Conservation (phyloP, 1,140 invertebrate genomes). For the Holcopasites calliopsidis region DNA sequence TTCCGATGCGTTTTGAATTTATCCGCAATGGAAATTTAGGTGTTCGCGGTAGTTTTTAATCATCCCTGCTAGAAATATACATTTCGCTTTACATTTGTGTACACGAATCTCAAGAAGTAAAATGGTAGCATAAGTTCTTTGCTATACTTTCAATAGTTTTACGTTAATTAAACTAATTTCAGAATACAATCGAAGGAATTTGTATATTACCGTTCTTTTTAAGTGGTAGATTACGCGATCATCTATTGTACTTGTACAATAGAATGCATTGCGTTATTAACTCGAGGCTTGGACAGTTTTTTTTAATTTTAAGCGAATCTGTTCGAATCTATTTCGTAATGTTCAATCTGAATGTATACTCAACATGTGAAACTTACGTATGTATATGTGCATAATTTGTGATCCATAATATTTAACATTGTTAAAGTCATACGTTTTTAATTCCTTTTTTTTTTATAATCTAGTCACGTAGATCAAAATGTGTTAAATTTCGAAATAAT, state of each 20-base stretch:
- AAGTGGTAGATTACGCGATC: constrained; percentile 25
- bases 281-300: constrained; percentile 38
- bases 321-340: constrained; percentile 46
- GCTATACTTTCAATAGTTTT: constrained; percentile 26
- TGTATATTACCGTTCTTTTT: constrained; percentile 38
- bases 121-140: constrained; percentile 24
- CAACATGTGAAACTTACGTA: constrained; percentile 55
- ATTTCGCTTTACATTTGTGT: constrained; percentile 28
- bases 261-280: constrained; percentile 13
- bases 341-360: constrained; percentile 56
- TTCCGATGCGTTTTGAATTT: constrained; percentile 4
- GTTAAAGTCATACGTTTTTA: constrained; percentile 69
- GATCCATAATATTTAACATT: constrained; percentile 70
- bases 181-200: constrained; percentile 47
- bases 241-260: constrained; percentile 38
- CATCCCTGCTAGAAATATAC: constrained; percentile 34
- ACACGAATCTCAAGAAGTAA: constrained; percentile 49
- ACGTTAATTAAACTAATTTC: constrained; percentile 21
- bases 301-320: constrained; percentile 47
- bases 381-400: constrained; percentile 68
- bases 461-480: constrained; percentile 75
- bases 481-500: constrained; percentile 73
- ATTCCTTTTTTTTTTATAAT: constrained; percentile 76
- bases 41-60: constrained; percentile 31
- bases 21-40: constrained; percentile 9